Base-by-base conservation (phyloP, 2,888 invertebrate species). In the Phania funesta region DNA sequence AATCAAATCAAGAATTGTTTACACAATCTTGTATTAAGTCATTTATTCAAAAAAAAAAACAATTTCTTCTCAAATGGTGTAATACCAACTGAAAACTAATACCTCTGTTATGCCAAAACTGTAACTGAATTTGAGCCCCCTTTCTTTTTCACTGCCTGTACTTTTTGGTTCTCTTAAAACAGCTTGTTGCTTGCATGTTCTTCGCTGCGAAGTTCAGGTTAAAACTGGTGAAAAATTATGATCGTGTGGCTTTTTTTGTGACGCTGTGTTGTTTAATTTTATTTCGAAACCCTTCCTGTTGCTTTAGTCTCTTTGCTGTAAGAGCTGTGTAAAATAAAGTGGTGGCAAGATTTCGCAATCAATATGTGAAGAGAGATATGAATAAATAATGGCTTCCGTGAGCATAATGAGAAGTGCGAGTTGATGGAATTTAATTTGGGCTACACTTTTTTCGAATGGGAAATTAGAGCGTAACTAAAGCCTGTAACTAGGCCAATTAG, bases 221-320 rank as follows among this genome's bases (percentile, higher is more conserved):
- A 58, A 67, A 76, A 60, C 8, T 67, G 29, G n/a, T 67, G 38
- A 46, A 58, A 67, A 62, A 73, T n/a, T 73, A 73, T 50, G 62
- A 46, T 18, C 26, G 38, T 71, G n/a, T n/a, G n/a, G n/a, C 16
- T 16, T 41, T 24, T 8, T 11, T 60, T 41, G 1, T 41, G 41
- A 2, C 5, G 3, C 8, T 26, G 16, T 24, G 0, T 41, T 60
- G n/a, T 46, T 29, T 38, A 4, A 60, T 29, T 71, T 48, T 60
- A 29, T 32, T 73, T 56, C 48, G 48, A 18, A 29, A 44, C 64
- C 7, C 41, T 32, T 29, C 50, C 20, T 52, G 41, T 50, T 41
- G 1, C 3, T 24, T n/a, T 8, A 54, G 24, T 26, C 46, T 56
- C 13, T 18, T 20, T 35, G 35, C 38, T 18, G 56, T 50, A n/a